Evolutionary conservation across 1,140 invertebrate species (phyloP).

Genomic region (Pseudomyrmex gracilis): DNA sequence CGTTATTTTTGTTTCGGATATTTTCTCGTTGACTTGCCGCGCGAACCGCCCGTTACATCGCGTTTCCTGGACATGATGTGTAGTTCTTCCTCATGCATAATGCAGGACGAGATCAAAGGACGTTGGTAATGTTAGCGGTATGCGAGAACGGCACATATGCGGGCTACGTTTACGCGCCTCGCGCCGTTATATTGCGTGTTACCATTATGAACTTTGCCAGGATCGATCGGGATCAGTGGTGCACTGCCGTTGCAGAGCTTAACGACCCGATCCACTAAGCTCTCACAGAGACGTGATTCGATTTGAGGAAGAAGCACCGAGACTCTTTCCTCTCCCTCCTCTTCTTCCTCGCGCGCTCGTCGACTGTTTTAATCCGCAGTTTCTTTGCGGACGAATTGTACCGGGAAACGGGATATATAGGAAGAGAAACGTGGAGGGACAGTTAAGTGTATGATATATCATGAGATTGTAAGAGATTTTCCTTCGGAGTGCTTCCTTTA

Average conservation of each 20-base stretch:
- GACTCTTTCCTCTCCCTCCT: too few species aligned
- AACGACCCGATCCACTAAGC: constrained; percentile 43
- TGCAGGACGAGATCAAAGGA: constrained; percentile 68
- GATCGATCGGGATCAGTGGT: constrained; percentile 11
- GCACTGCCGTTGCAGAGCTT: constrained; percentile 6
- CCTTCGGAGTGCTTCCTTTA: constrained; percentile 24
- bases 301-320: neutral
- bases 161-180: constrained; percentile 46
- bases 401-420: neutral
- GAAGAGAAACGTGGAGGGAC: too few species aligned
- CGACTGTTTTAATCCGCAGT: constrained; percentile 40
- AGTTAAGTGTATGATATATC: constrained; percentile 44
- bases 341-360: neutral
- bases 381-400: constrained; percentile 35
- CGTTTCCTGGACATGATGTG: constrained; percentile 31
- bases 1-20: constrained; percentile 53
- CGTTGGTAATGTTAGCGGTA: constrained; percentile 47
- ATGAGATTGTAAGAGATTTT: constrained; percentile 22
- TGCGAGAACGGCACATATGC: constrained; percentile 25
- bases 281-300: constrained; percentile 16
- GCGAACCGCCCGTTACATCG: constrained; percentile 44
- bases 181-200: constrained; percentile 7
- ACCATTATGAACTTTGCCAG: constrained; percentile 45
- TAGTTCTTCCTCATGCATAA: constrained; percentile 69
- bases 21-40: constrained; percentile 68